Evolutionary conservation across 1,140 invertebrate species (phyloP), one percentile per base, ranked within the genome.

Genomic region (Acromyrmex charruanus): DNA sequence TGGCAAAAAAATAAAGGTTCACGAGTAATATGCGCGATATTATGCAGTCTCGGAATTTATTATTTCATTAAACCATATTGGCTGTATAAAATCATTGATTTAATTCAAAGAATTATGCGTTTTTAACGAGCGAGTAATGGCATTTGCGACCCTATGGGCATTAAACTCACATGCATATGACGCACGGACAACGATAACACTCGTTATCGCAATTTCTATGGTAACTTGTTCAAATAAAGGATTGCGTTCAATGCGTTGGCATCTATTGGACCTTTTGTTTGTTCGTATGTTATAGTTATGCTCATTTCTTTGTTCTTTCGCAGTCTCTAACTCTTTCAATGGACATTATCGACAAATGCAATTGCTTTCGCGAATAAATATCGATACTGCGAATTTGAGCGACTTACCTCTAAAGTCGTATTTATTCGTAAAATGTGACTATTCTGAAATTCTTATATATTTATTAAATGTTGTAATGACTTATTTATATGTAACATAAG

Each of bases 131-230:
- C 28, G 16, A 74, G 39, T 69, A 69, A 68, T 81, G 53, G 9
- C 51, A 80, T 66, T 85, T 31, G 21, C 16, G 39, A 68, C 18
- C 9, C 49, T 65, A 16, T 28, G 31, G 21, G 28, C 16, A 31
- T 79, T 77, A 77, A 58, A 68, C 28, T 58, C 71, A 39, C n/a
- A 49, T 44, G 31, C 16, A 25, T 7, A 21, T 21, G 16, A 63
- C 12, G 7, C 21, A n/a, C 55, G 59, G 86, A 61, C 68, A 18
- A 49, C 59, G 72, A 66, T 82, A 82, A 82, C 66, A 81, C 71
- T 90, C 68, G 79, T 87, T 90, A 89, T 87, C 79, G 74, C 55
- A 55, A 89, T 69, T 90, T 85, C 53, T 63, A 10, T 66, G 51
- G 72, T 69, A 55, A 90, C 85, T 89, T 75, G 65, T 28, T 74